Conservation (phyloP, 2,888 invertebrate species). For the Danaus chrysippus region DNA sequence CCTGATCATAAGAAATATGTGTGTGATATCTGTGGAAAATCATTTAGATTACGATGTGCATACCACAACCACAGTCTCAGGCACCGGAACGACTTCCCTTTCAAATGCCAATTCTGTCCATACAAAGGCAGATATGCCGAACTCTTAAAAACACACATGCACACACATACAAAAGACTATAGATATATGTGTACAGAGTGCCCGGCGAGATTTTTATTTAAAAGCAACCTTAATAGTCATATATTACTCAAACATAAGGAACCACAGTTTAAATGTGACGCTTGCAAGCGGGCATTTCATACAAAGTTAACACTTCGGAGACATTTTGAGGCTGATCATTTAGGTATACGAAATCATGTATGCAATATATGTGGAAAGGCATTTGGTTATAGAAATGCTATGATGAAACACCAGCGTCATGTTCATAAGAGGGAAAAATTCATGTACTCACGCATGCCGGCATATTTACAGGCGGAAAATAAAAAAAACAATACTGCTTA, state of each 20-base stretch:
- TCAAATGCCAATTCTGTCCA: conserved; percentile 46
- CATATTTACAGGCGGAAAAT: conserved; percentile 53
- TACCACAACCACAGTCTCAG: conserved; percentile 45
- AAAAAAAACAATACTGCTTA: conserved; percentile 15
- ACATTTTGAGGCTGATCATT: conserved; percentile 51
- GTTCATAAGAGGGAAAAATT: conserved; percentile 52
- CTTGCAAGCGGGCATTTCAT: conserved; percentile 49
- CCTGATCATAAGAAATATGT: conserved; percentile 43
- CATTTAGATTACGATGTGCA: conserved; percentile 43
- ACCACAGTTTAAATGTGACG: conserved; percentile 47
- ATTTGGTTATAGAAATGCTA: conserved; percentile 51
- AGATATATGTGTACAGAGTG: conserved; percentile 51
- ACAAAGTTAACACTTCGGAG: conserved; percentile 43
- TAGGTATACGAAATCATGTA: conserved; percentile 50
- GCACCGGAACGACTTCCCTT: conserved; percentile 44
- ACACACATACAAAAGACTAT: conserved; percentile 45
- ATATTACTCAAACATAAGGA: conserved; percentile 45
- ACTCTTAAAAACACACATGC: conserved; percentile 43
- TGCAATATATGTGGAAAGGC: conserved; percentile 51
- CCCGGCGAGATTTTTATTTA: conserved; percentile 46
- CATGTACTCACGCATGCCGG: conserved; percentile 50
- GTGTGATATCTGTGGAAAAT: conserved; percentile 46
- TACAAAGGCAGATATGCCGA: conserved; percentile 42
- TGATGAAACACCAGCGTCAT: conserved; percentile 51
- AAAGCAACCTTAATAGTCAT: conserved; percentile 50